Base-by-base conservation (phyloP, 2,797 vertebrate genomes). In the Odontamblyopus rebecca region DNA sequence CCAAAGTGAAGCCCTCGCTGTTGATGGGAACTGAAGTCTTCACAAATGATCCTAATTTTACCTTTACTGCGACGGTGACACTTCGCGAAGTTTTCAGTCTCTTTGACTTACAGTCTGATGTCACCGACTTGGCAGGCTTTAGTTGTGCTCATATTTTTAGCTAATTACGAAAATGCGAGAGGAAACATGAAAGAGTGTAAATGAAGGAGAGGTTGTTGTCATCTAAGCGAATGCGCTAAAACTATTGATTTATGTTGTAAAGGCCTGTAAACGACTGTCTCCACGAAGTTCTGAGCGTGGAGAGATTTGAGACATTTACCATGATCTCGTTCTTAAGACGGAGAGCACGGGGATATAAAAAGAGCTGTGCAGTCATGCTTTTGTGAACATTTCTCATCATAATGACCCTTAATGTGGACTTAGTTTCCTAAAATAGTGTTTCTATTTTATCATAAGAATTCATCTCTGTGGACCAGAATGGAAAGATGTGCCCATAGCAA, bases 281-380 rank as follows among this genome's bases (percentile, higher is more conserved):
- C 76, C 69, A 71, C 77, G 79, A 69, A 61, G 78, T 71, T 81
- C 78, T 80, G 78, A 73, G 73, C 51, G 76, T 68, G 50, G 74
- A 82, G 89, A 87, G 89, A 86, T 82, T 71, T 79, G 69, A 9
- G 76, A 77, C 86, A 83, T 88, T 85, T 81, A 85, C 89, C 77
- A 80, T 68, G 74, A 85, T 63, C 26, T 74, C 44, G 74, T 57
- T 60, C 57, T 29, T 30, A 60, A 60, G 57, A 77, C 29, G 82
- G 83, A 86, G 5, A 44, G 38, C 38, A 48, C 80, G 57, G 70
- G 35, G 70, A 57, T 50, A 66, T 51, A 66, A 66, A 66, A 66
- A 66, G 44, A 50, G 23, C 26, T 44, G 12, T 26, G 64, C 44
- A 66, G 64, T 66, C 64, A 66, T 50, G 26, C 44, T 66, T 29